phyloP scores from a whole-genome alignment of 1,140 invertebrate species.

The Drosophila nigrodunni region DNA sequence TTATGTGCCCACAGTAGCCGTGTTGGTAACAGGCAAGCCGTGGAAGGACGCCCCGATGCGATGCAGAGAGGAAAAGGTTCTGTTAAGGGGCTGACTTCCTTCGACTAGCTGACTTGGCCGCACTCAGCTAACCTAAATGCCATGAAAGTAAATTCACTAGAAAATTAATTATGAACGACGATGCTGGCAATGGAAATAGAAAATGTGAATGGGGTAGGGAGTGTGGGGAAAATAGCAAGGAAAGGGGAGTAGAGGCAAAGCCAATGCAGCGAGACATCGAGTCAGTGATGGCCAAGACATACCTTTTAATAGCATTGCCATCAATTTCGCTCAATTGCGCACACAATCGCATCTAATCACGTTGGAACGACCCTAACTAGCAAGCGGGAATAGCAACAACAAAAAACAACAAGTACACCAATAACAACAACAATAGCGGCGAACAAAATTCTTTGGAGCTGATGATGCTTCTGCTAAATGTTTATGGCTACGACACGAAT shows the following conservation, averaged over 20 bases:
- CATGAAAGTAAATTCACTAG: constrained; percentile 83
- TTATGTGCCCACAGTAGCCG: constrained; percentile 63
- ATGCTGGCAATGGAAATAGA: constrained; percentile 17
- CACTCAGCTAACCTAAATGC: constrained; percentile 72
- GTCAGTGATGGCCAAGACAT: constrained; percentile 38
- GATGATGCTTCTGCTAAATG: constrained; percentile 66
- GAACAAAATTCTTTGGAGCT: constrained; percentile 28
- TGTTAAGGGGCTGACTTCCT: constrained; percentile 20
- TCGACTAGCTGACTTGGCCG: constrained; percentile 30
- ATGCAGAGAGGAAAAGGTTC: background rate
- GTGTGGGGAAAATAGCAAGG: constrained; percentile 4
- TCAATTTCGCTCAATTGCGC: constrained; percentile 83
- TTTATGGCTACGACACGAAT: constrained; percentile 73
- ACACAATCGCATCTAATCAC: constrained; percentile 82
- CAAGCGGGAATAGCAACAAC: constrained; percentile 26
- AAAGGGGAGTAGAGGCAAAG: constrained; percentile 32
- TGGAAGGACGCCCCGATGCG: background rate
- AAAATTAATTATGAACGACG: constrained; percentile 82
- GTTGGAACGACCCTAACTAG: constrained; percentile 65
- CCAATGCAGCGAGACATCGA: constrained; percentile 62
- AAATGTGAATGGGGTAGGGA: constrained; percentile 22
- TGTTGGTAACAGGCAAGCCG: background rate
- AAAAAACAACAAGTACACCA: constrained; percentile 6
- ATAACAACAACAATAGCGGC: constrained; percentile 15
- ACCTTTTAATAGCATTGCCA: constrained; percentile 82